These are phyloP conservation scores for Taurulus bubalis DNA, from an alignment of 2,113 vertebrate species.

Conservation along the genomic window DNA sequence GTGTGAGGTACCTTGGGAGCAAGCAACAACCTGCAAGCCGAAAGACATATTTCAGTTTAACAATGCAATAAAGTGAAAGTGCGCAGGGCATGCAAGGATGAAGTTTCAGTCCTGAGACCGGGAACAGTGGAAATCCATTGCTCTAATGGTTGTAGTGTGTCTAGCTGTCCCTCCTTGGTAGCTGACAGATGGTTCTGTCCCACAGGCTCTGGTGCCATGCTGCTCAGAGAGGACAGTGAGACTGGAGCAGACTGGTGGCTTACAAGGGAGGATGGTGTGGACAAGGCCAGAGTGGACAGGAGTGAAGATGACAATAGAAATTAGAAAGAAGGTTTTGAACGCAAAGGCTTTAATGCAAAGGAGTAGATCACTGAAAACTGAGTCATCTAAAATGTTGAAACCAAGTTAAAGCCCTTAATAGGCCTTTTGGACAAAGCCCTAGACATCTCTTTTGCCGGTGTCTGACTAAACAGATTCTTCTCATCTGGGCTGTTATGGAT, in stretches of 20 bases:
- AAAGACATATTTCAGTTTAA: conserved; percentile 60
- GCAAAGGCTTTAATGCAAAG: not conserved
- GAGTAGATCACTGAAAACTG: not conserved
- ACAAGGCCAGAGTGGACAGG: conserved; percentile 49
- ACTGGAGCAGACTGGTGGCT: conserved; percentile 51
- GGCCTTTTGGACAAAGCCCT: not conserved
- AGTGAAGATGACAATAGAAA: conserved; percentile 12
- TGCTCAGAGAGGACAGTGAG: conserved; percentile 46
- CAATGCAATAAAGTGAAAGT: conserved; percentile 33
- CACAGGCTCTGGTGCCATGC: conserved; percentile 46
- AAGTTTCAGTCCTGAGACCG: conserved; percentile 35
- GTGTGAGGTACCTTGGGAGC: conserved; percentile 40
- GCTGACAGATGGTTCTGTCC: conserved; percentile 68
- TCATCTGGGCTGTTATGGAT: conserved; percentile 61
- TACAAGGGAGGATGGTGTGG: conserved; percentile 40
- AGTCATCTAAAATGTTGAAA: conserved; percentile 9
- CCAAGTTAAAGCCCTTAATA: conserved; percentile 10
- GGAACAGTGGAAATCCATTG: conserved; percentile 67
- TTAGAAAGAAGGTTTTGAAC: not conserved
- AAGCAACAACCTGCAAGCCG: conserved; percentile 39
- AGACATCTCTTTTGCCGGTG: conserved; percentile 29
- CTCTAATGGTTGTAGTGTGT: conserved; percentile 66
- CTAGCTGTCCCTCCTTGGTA: conserved; percentile 43
- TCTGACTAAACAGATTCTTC: conserved; percentile 49
- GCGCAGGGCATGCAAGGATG: conserved; percentile 17